phyloP scores from a whole-genome alignment of 2,797 vertebrate species.

The Scolopax bukidnonensis region DNA sequence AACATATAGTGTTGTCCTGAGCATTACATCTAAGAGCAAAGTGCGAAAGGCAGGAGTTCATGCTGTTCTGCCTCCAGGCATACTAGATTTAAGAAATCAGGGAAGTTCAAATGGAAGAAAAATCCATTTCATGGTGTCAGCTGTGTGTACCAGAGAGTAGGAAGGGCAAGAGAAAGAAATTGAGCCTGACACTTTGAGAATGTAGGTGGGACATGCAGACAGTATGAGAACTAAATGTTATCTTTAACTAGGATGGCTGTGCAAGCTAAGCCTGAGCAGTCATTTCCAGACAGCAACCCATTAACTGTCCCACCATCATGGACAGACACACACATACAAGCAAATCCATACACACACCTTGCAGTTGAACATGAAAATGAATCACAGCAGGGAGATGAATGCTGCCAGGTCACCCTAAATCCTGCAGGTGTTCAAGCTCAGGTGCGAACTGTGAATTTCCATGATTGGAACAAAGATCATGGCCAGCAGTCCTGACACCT shows the following conservation, averaged over 20 bases:
- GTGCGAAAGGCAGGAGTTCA: neutral
- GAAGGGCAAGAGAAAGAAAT: conserved; percentile 16
- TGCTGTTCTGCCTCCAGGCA: neutral
- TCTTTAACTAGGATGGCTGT: neutral
- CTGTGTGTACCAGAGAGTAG: neutral
- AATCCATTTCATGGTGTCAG: neutral
- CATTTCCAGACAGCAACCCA: neutral
- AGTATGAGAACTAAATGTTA: neutral
- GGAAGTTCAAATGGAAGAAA: conserved; percentile 31
- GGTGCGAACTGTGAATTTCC: neutral
- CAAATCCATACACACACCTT: neutral
- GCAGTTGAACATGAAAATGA: neutral
- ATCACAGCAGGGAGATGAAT: neutral
- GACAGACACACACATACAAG: neutral
- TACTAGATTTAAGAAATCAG: conserved; percentile 19
- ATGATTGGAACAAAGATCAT: neutral
- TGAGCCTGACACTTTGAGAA: neutral
- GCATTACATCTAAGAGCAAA: neutral
- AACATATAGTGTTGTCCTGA: neutral
- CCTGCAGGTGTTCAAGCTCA: neutral
- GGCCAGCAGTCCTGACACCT: neutral
- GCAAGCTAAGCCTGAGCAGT: neutral
- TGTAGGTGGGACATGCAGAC: neutral
- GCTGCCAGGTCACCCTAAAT: neutral
- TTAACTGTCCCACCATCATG: neutral